These are phyloP conservation scores for Acanthococcus lagerstroemiae DNA, from an alignment of 2,888 invertebrate genomes.

Conservation along the genomic window DNA sequence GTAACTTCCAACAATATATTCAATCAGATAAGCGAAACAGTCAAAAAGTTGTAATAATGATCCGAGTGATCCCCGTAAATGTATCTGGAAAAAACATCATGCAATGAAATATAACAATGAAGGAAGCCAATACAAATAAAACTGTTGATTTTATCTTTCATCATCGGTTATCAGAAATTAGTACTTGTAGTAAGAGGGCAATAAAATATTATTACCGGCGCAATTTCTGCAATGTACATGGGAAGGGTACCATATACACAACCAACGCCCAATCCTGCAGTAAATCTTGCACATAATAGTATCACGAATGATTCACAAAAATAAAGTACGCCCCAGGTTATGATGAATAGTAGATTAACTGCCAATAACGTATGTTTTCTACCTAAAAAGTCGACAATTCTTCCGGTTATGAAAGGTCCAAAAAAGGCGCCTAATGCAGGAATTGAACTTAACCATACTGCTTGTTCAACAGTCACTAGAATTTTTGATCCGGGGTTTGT, in stretches of 20 bases:
- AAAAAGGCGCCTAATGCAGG: constrained; percentile 56
- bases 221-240: constrained; percentile 78
- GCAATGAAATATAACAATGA: not conserved
- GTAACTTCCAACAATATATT: constrained; percentile 62
- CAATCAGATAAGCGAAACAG: constrained; percentile 55
- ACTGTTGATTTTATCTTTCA: not conserved
- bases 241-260: constrained; percentile 63
- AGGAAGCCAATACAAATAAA: not conserved
- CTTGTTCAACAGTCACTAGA: constrained; percentile 48
- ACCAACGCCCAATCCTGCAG: constrained; percentile 53
- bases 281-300: constrained; percentile 31
- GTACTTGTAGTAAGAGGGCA: not conserved
- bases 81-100: constrained; percentile 47
- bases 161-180: not conserved
- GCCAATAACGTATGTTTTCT: constrained; percentile 58
- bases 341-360: constrained; percentile 53
- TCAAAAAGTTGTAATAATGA: constrained; percentile 69
- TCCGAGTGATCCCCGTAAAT: constrained; percentile 70
- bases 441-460: constrained; percentile 64
- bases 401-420: constrained; percentile 46
- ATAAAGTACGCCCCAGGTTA: constrained; percentile 49
- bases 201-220: constrained; percentile 47
- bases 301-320: constrained; percentile 5
- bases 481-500: constrained; percentile 50
- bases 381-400: constrained; percentile 55